Conservation (phyloP, 2,113 vertebrate genomes). For the Scalopus aquaticus region DNA sequence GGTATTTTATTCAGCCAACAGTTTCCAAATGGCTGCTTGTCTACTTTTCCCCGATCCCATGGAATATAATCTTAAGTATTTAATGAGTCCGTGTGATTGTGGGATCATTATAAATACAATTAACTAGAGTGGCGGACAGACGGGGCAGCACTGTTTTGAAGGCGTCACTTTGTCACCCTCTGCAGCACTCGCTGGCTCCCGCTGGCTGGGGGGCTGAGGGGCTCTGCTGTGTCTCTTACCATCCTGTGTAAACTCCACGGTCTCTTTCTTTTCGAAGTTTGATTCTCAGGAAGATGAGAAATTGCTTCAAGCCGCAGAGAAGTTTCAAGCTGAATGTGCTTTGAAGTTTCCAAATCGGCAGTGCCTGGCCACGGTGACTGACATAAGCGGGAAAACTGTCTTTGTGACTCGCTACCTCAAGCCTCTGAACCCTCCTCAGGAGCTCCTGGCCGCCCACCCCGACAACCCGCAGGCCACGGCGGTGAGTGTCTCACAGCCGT, state of each 20-base stretch:
- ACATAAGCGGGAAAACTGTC: slow-evolving; percentile 93
- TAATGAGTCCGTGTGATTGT: neutral
- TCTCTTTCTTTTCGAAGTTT: slow-evolving; percentile 86
- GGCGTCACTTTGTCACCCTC: neutral
- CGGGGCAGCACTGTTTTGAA: neutral
- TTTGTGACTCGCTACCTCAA: slow-evolving; percentile 94
- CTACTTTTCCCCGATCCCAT: neutral
- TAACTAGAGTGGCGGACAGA: neutral
- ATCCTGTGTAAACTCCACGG: neutral
- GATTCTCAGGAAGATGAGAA: slow-evolving; percentile 95
- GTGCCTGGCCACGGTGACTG: slow-evolving; percentile 92
- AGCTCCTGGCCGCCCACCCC: slow-evolving; percentile 88
- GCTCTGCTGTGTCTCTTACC: neutral
- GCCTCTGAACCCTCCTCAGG: slow-evolving; percentile 92
- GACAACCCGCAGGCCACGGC: slow-evolving; percentile 86
- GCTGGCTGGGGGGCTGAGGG: neutral
- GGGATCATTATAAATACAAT: slow-evolving; percentile 13
- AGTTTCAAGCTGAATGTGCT: slow-evolving; percentile 90
- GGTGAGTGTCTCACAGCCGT: slow-evolving; percentile 82
- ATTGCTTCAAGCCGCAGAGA: slow-evolving; percentile 91
- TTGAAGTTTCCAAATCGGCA: slow-evolving; percentile 89
- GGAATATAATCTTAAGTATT: neutral
- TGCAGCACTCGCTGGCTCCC: neutral
- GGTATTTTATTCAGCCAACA: neutral
- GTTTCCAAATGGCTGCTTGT: neutral